These are phyloP conservation scores for Corythornis leucogaster DNA, from an alignment of 2,797 vertebrate species.

Conservation along the genomic window DNA sequence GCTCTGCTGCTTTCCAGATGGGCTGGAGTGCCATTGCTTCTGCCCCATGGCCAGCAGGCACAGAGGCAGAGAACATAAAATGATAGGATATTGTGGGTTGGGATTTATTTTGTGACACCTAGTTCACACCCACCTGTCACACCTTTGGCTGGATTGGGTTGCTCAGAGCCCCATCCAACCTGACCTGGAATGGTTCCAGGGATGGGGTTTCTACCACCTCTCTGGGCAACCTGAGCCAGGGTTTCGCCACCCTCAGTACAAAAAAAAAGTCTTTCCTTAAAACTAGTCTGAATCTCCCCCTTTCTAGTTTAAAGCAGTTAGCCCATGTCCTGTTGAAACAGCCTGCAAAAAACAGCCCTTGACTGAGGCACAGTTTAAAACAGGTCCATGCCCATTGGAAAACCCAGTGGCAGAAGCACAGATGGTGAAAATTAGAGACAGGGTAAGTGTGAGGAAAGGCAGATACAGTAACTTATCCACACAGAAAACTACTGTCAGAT, in stretches of 20 bases:
- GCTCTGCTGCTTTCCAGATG: accelerated
- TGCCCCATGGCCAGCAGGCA: accelerated
- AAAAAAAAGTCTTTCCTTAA: neutral
- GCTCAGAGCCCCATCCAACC: neutral
- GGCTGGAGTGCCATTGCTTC: accelerated
- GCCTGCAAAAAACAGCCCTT: too few species aligned
- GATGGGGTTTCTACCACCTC: neutral
- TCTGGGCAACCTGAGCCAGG: neutral
- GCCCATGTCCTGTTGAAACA: too few species aligned
- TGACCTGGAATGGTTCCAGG: neutral
- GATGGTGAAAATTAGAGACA: neutral
- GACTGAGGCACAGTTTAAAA: neutral
- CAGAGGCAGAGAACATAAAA: neutral
- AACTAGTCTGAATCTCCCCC: neutral
- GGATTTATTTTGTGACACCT: neutral
- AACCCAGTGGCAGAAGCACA: neutral
- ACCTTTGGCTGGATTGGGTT: neutral
- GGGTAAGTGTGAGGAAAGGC: accelerated
- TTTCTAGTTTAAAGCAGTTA: neutral
- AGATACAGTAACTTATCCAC: neutral
- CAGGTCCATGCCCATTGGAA: neutral
- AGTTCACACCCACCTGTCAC: neutral
- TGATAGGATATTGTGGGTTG: neutral
- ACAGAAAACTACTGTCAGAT: neutral
- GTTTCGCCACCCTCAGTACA: neutral